Evolutionary conservation across 2,113 vertebrate genomes (phyloP).

Genomic region (Pelecanoides urinatrix): DNA sequence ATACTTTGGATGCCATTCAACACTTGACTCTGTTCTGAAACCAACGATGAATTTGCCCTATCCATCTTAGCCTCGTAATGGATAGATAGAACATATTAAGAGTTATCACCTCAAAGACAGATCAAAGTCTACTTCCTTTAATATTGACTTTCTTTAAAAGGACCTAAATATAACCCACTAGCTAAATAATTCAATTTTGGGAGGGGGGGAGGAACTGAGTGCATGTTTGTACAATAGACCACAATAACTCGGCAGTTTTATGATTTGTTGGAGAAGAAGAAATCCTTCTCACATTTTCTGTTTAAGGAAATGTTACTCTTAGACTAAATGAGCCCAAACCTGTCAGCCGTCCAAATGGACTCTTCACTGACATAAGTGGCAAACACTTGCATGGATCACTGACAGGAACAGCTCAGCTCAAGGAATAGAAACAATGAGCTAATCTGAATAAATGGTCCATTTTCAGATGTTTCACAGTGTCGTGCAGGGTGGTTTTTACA

Average conservation of each 20-base stretch:
- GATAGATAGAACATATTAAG: slow-evolving; percentile 56
- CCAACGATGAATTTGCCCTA: neutral
- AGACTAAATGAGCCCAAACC: neutral
- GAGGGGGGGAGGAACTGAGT: neutral
- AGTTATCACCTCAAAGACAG: slow-evolving; percentile 58
- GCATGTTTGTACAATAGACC: slow-evolving; percentile 26
- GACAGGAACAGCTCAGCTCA: neutral
- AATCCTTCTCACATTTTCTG: slow-evolving; percentile 12
- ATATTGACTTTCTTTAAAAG: slow-evolving; percentile 68
- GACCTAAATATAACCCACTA: slow-evolving; percentile 49
- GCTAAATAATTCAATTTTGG: slow-evolving; percentile 60
- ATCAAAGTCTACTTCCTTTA: slow-evolving; percentile 60
- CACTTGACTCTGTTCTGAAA: neutral
- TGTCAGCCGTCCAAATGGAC: slow-evolving; percentile 28
- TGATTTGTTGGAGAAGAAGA: neutral
- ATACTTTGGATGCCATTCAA: slow-evolving; percentile 32
- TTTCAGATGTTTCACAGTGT: neutral
- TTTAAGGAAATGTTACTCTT: neutral
- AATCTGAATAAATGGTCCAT: neutral
- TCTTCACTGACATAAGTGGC: neutral
- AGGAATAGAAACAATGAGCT: slow-evolving; percentile 13
- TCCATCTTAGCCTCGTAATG: slow-evolving; percentile 36
- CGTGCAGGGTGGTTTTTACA: neutral
- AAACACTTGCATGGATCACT: neutral
- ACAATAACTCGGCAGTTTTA: neutral